Conservation (phyloP, 2,113 vertebrate genomes). For the Myotis yumanensis region DNA sequence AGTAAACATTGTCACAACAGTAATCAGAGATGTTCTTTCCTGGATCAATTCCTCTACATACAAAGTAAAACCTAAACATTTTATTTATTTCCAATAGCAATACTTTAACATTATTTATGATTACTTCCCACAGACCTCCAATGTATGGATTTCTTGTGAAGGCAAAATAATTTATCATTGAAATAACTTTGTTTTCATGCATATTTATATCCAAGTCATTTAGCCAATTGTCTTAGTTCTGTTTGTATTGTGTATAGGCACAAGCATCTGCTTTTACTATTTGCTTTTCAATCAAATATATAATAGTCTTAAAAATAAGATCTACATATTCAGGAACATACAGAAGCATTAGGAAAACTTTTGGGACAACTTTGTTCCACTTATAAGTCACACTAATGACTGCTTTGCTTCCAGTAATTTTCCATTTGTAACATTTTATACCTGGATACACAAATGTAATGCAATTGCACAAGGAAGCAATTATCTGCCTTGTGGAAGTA, state of each 20-base stretch:
- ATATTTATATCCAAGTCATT: background rate
- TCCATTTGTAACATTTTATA: constrained; percentile 73
- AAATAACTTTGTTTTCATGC: constrained; percentile 13
- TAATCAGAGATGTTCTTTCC: constrained; percentile 4
- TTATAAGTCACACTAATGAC: constrained; percentile 65
- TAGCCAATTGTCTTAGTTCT: background rate
- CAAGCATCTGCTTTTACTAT: background rate
- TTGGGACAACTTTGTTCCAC: constrained; percentile 14
- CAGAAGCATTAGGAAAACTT: constrained; percentile 47
- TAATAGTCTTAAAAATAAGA: background rate
- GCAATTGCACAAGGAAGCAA: constrained; percentile 72
- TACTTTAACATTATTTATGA: constrained; percentile 50
- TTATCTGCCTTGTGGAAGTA: constrained; percentile 74
- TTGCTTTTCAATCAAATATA: background rate
- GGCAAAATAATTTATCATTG: background rate
- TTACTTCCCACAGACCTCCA: background rate
- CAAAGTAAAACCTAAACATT: background rate
- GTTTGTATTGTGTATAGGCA: background rate
- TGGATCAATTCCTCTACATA: background rate
- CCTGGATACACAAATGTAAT: constrained; percentile 72
- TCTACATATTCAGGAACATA: background rate
- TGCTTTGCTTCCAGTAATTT: constrained; percentile 72
- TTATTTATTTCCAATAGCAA: background rate
- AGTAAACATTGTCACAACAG: constrained; percentile 19
- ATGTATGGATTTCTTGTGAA: background rate